These are phyloP conservation scores for Ophioninae sp. DNA, from an alignment of 2,888 invertebrate species.

Conservation along the genomic window DNA sequence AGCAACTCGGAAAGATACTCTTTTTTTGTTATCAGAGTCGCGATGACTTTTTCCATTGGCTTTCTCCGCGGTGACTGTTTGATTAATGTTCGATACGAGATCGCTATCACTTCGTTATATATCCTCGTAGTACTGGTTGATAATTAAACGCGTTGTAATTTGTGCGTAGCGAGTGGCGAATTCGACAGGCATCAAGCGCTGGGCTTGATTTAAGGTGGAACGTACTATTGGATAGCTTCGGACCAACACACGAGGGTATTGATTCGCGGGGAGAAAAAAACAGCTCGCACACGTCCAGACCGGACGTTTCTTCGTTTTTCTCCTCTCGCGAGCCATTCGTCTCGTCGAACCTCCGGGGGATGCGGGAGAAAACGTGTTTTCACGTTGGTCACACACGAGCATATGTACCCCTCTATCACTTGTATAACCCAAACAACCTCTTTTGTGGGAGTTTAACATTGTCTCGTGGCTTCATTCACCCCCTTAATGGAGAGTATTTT, in stretches of 20 bases:
- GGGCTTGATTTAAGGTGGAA: conserved; percentile 74
- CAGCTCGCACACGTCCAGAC: not conserved
- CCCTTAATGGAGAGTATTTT: not conserved
- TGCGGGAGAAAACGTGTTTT: conserved; percentile 41
- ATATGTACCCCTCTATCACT: conserved; percentile 17
- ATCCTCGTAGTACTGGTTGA: conserved; percentile 69
- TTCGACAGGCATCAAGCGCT: conserved; percentile 66
- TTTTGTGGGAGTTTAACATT: conserved; percentile 35
- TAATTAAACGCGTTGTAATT: conserved; percentile 75
- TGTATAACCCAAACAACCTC: too few relatives aligned
- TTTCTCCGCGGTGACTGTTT: conserved; percentile 53
- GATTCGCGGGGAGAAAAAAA: not conserved
- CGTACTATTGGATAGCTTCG: conserved; percentile 51
- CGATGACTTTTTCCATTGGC: not conserved
- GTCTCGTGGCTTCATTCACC: conserved; percentile 18
- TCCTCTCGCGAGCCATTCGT: conserved; percentile 43
- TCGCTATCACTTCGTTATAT: too few relatives aligned
- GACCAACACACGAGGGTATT: not conserved
- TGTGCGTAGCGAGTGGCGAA: conserved; percentile 67
- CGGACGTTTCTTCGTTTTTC: not conserved
- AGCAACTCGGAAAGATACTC: too few relatives aligned
- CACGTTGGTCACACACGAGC: conserved; percentile 11
- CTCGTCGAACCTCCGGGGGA: conserved; percentile 30
- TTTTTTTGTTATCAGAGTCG: too few relatives aligned
- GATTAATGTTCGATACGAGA: conserved; percentile 70